phyloP scores from a whole-genome alignment of 30 jellyfish, hydroid and myxozoan genomes.

The Clytia hemisphaerica region DNA sequence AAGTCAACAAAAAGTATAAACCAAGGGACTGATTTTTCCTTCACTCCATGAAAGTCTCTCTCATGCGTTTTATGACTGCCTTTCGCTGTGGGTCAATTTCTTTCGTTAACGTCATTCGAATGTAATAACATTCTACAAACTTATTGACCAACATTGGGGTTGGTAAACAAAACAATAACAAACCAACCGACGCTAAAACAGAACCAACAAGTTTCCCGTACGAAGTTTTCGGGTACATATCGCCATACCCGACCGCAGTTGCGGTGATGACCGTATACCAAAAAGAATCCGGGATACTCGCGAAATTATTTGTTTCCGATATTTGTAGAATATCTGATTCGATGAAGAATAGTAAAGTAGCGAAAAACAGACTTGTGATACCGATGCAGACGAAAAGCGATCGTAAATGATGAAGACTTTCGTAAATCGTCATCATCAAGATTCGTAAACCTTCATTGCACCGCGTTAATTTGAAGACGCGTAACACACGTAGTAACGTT shows the following conservation, averaged over 20 bases:
- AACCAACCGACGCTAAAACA: slow-evolving; percentile 52
- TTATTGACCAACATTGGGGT: slow-evolving; percentile 77
- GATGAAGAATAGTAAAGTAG: slow-evolving; percentile 47
- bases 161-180: slow-evolving; percentile 77
- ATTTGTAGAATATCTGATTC: slow-evolving; percentile 8
- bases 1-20: too few species aligned
- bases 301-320: slow-evolving; percentile 12
- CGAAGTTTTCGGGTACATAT: slow-evolving; percentile 59
- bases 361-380: slow-evolving; percentile 50
- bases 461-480: slow-evolving; percentile 66
- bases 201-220: slow-evolving; percentile 68
- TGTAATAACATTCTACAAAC: slow-evolving; percentile 65
- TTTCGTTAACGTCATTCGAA: slow-evolving; percentile 23
- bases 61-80: slow-evolving; percentile 64
- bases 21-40: too few species aligned
- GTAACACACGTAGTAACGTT: slow-evolving; percentile 41
- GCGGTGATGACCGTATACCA: slow-evolving; percentile 78
- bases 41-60: slow-evolving; percentile 50
- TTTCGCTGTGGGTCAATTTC: slow-evolving; percentile 43
- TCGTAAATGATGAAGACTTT: slow-evolving; percentile 47
- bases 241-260: slow-evolving; percentile 92
- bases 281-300: slow-evolving; percentile 62
- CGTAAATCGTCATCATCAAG: slow-evolving; percentile 50
- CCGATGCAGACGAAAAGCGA: slow-evolving; percentile 37
- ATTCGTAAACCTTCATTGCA: slow-evolving; percentile 63